Evolutionary conservation across 2,797 vertebrate species (phyloP), one percentile per base, ranked within the genome.

Genomic region (Sebastes steindachneri): DNA sequence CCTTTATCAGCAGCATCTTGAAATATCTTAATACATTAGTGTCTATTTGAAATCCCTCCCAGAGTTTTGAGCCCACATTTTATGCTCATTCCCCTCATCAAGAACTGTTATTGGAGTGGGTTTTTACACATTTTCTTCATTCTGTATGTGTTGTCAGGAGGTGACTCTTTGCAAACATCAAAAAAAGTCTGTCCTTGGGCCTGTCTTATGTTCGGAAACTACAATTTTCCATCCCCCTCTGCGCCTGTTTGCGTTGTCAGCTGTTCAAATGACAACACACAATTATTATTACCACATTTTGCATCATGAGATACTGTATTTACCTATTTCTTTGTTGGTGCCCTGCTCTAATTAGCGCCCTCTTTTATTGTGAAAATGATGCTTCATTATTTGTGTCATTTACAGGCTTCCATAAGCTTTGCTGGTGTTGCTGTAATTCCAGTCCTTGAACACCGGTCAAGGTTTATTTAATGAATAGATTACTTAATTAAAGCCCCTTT

Each of bases 201-300:
- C 17, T 62, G 66, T 74, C 9, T 63, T 78, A 21, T 73, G 25
- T 41, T 77, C n/a, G 37, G 11, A 82, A 74, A 66, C 25, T 35
- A 41, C 6, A 70, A 71, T 23, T 25, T 75, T 19, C 33, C n/a
- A 35, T 9, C 9, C 14, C 37, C 66, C 68, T 23, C 33, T 60
- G 41, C 25, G 58, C 41, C 33, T 68, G 63, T 73, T 77, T 77
- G 10, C 17, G 11, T 53, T 72, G 55, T 77, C 55, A 79, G 41
- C 33, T 29, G 11, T 66, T 75, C 17, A 41, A 53, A 76, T 5
- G 31, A 75, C 48, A 72, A 53, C 41, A 29, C 45, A 65, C 21
- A 62, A 63, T 26, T 37, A 51, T 68, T 82, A 65, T 82, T 82
- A 58, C 79, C 9, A 25, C 15, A 28, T 84, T 87, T 89, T 80